Evolutionary conservation across 2,113 vertebrate species (phyloP).

Genomic region (Neolamprologus kungweensis): DNA sequence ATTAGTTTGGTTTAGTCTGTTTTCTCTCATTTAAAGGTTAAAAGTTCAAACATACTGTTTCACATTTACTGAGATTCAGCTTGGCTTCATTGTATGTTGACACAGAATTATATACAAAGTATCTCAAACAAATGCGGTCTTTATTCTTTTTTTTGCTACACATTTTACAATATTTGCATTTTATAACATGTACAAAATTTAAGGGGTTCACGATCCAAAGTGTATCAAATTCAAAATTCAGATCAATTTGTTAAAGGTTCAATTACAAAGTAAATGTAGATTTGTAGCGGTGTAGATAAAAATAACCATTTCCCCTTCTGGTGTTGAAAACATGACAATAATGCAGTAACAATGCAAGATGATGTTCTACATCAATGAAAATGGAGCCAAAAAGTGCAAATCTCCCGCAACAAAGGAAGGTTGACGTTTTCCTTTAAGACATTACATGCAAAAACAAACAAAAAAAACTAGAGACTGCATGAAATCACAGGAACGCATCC

Average conservation of each 20-base stretch:
- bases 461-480: background rate
- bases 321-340: background rate
- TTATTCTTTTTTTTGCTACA: background rate
- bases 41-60: background rate
- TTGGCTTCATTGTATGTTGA: background rate
- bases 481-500: background rate
- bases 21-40: background rate
- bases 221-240: slow-evolving; percentile 37
- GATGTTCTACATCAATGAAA: background rate
- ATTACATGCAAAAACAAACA: background rate
- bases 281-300: background rate
- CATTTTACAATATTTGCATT: slow-evolving; percentile 34
- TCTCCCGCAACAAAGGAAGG: background rate
- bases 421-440: background rate
- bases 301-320: background rate
- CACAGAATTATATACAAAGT: background rate
- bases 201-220: slow-evolving; percentile 8
- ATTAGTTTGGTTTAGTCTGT: background rate
- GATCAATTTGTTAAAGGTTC: background rate
- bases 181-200: slow-evolving; percentile 57
- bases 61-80: background rate
- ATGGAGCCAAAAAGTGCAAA: background rate
- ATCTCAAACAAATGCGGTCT: background rate
- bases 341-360: background rate
- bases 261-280: slow-evolving; percentile 6